A percentile compares a stretch with the other conserved stretches of the same genome.
Evolutionary conservation across 2,113 vertebrate species (phyloP).

Genomic region (Capreolus pygargus): DNA sequence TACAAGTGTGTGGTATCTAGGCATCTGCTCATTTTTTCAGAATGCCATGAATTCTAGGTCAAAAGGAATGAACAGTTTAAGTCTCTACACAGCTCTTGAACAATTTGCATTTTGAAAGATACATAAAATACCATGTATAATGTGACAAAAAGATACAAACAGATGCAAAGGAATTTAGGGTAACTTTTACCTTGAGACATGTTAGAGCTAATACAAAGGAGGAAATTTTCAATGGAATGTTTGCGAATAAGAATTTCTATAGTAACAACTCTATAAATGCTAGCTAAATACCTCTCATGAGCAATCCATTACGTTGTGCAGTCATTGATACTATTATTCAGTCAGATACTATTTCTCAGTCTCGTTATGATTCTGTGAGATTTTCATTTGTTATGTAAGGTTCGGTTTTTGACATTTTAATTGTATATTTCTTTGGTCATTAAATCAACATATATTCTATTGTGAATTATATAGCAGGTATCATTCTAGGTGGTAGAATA

Average conservation of each 20-base stretch:
- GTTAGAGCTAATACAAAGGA: not conserved
- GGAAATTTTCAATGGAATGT: not conserved
- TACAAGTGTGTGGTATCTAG: not conserved
- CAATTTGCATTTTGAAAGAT: not conserved
- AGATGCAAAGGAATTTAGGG: not conserved
- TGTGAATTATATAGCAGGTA: not conserved
- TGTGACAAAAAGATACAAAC: not conserved
- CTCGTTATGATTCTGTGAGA: not conserved
- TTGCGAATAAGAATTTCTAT: not conserved
- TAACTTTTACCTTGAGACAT: not conserved
- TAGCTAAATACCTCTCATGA: not conserved
- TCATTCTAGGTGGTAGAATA: not conserved
- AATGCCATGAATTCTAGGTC: not conserved
- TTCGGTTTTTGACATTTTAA: not conserved
- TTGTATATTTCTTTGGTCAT: not conserved
- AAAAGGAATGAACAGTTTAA: not conserved
- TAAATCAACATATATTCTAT: not conserved
- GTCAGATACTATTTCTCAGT: not conserved
- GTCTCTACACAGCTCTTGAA: not conserved
- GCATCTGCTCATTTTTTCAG: not conserved
- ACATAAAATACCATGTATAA: not conserved
- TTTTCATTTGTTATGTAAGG: not conserved
- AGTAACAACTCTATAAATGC: not conserved
- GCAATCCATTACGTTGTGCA: too few relatives aligned
- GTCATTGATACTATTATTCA: not conserved